Evolutionary conservation across 2,888 invertebrate species (phyloP).

Genomic region (Tubulanus polymorphus): DNA sequence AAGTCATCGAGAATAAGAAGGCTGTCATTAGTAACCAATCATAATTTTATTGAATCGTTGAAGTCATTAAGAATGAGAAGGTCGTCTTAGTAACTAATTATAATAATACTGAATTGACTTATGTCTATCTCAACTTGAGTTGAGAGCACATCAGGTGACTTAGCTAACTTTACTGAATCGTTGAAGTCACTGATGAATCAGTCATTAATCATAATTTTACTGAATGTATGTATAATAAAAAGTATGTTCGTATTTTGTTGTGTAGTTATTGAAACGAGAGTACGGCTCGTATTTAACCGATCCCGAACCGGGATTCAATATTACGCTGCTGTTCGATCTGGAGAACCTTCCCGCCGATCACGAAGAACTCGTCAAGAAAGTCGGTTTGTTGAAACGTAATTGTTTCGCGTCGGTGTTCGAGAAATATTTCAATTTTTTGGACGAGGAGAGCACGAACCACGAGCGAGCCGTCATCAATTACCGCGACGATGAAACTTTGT

Average conservation of each 20-base stretch:
- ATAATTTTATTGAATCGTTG: too few species aligned
- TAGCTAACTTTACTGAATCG: not conserved
- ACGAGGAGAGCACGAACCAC: conserved; percentile 83
- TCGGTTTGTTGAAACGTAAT: conserved; percentile 91
- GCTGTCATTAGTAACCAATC: too few species aligned
- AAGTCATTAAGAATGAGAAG: too few species aligned
- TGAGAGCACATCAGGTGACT: too few species aligned
- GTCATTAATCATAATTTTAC: too few species aligned
- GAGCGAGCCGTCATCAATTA: conserved; percentile 97
- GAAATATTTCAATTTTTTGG: conserved; percentile 98
- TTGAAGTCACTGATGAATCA: not conserved
- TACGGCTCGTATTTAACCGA: conserved; percentile 80
- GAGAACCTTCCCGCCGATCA: conserved; percentile 87
- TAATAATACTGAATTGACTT: too few species aligned
- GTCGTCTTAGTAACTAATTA: too few species aligned
- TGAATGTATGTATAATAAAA: not conserved
- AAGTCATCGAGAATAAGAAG: too few species aligned
- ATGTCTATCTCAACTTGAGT: too few species aligned
- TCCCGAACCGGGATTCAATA: conserved; percentile 91
- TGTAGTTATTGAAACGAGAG: conserved; percentile 76
- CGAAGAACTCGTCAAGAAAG: conserved; percentile 83
- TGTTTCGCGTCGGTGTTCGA: conserved; percentile 99
- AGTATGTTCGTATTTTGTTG: conserved; percentile 11
- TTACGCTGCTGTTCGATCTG: conserved; percentile 87
- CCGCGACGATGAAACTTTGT: conserved; percentile 98